Conservation (phyloP, 2,888 invertebrate species). For the Polymixis flavicincta region DNA sequence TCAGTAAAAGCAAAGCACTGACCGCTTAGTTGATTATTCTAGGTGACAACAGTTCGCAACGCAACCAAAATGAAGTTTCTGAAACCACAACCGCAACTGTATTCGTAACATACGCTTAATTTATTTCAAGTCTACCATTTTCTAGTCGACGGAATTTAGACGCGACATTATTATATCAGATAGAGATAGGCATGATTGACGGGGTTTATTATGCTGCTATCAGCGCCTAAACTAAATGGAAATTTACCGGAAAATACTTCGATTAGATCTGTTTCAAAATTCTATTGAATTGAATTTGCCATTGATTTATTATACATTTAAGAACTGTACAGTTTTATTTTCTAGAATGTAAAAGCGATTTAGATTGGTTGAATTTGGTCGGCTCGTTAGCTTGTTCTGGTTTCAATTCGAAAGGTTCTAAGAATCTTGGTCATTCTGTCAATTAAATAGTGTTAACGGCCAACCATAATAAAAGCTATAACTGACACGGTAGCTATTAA, state of each 20-base stretch:
- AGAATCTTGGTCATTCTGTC: neutral
- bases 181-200: conserved; percentile 43
- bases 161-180: conserved; percentile 14
- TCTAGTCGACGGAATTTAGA: conserved; percentile 12
- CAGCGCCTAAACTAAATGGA: conserved; percentile 39
- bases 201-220: conserved; percentile 23
- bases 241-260: conserved; percentile 25
- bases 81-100: conserved; percentile 49
- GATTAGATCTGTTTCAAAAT: conserved; percentile 9
- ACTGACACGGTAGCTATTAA: neutral
- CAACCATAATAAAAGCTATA: neutral
- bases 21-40: conserved; percentile 44
- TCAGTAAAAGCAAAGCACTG: conserved; percentile 20
- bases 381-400: neutral
- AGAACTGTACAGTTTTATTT: neutral
- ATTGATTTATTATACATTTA: neutral
- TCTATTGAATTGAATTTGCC: neutral
- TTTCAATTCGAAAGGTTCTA: neutral
- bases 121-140: conserved; percentile 5
- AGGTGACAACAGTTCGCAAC: conserved; percentile 30
- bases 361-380: neutral
- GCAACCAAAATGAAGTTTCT: conserved; percentile 41
- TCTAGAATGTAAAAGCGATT: neutral
- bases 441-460: neutral
- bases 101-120: conserved; percentile 1